phyloP scores from a whole-genome alignment of 2,888 invertebrate species.

The Pristionchus japonicus region DNA sequence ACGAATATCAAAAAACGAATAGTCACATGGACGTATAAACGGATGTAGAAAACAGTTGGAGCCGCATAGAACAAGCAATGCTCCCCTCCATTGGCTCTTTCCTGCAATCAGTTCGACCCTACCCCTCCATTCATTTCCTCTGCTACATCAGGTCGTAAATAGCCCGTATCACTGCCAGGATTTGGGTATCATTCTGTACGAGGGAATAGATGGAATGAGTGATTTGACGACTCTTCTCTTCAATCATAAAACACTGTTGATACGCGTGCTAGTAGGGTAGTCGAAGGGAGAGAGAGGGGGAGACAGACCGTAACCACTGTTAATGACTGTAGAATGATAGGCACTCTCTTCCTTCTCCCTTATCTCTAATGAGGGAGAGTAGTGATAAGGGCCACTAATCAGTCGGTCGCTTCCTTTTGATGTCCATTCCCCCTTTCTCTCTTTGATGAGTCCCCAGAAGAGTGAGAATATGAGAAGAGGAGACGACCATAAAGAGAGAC shows the following conservation, averaged over 20 bases:
- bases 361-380: not conserved
- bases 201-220: conserved; percentile 10
- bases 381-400: conserved; percentile 2
- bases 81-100: not conserved
- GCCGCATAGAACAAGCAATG: not conserved
- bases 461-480: conserved; percentile 12
- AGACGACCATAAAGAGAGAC: not conserved
- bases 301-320: conserved; percentile 14
- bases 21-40: not conserved
- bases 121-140: not conserved
- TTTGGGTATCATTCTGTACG: conserved; percentile 11
- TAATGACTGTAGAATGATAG: conserved; percentile 24
- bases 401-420: conserved; percentile 30
- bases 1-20: no score
- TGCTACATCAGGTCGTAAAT: conserved; percentile 6
- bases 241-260: conserved; percentile 35
- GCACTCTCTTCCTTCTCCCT: not conserved
- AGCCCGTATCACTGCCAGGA: conserved; percentile 3
- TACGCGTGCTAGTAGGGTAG: not conserved
- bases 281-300: not conserved
- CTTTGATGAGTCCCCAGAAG: conserved; percentile 3
- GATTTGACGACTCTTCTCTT: conserved; percentile 32
- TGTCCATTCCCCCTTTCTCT: not conserved
- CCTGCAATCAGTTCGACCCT: not conserved
- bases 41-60: not conserved